Base-by-base conservation (phyloP, 2,113 vertebrate species). In the Chrysemys picta region DNA sequence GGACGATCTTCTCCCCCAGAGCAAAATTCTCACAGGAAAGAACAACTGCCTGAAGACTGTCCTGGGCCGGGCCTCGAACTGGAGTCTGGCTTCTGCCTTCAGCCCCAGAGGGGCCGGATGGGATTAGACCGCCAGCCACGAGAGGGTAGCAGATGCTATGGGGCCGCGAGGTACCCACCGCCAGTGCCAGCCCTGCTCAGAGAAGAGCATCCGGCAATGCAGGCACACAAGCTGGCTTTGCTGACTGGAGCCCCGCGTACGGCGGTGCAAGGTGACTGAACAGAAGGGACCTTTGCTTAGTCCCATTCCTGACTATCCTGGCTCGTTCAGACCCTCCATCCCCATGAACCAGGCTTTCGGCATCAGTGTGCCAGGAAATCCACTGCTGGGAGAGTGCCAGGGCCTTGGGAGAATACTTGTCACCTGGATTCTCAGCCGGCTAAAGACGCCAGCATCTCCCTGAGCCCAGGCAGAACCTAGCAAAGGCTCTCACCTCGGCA, bases 1-100 rank as follows among this genome's bases (percentile, higher is more conserved):
- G 78, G 97, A 97, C 87, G 76, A 97, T 94, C 87, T 97, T 97
- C 94, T 96, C 56, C 97, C 96, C 96, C 97, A 97, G 97, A 97
- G 97, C 97, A 97, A 98, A 96, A 11, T 85, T 89, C 91, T 82
- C 93, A 42, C 81, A 87, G 91, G 81, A 94, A 95, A 90, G 65
- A 90, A 87, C 31, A 91, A 90, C 90, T 97, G 5, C 82, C 87
- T 93, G 93, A 97, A 83, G 82, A 95, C 90, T 56, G 90, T 96
- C 65, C 79, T 16, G 10, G 56, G 89, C n/a, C 78, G 59, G 16
- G 59, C 42, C 86, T 78, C 82, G n/a, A 75, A n/a, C 85, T 89
- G 81, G 92, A 54, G 91, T 62, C 79, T 45, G 76, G 50, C 5
- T 79, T 5, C 84, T 6, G 72, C 82, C 87, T 89, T 87, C 1